Evolutionary conservation across 2,113 vertebrate species (phyloP), one percentile per base, ranked within the genome.

Genomic region (Eurypyga helias): DNA sequence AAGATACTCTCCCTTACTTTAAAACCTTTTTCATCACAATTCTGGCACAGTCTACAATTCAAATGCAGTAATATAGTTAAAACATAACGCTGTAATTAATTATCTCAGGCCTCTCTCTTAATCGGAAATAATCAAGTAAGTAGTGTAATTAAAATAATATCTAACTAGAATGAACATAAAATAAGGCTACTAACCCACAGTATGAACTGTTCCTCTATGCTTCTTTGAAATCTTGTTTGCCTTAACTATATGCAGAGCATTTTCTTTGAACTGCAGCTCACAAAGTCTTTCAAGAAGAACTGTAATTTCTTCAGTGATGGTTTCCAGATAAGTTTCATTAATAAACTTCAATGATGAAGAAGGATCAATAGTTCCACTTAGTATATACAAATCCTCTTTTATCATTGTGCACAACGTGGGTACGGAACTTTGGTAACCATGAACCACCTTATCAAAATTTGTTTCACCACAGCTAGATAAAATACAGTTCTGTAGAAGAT

Each of bases 251-350:
- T 80, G 97, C 15, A 98, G 57, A 48, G 97, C 98, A 97, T 98
- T 99, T 98, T 99, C 99, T 97, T 98, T 99, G 92, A 98, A 97
- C 77, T 98, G 98, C 24, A 96, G 97, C 90, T 99, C 99, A 96
- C 97, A 98, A 97, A 99, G 98, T 96, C 96, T 98, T 97, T 98
- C 98, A 97, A 99, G 97, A 96, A 98, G 94, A 92, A 98, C 95
- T 64, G 97, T 88, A 95, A 99, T 98, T 97, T 99, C 99, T 93
- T 98, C 98, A 45, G 98, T 98, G 94, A 99, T 87, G 20, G 98
- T 98, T 96, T 98, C 96, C 96, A 99, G 98, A 73, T 99, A 99
- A 87, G 98, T 98, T 86, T 98, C 98, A 93, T 99, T 99, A 96
- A 99, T 97, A 97, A 99, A 99, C 81, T 97, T 98, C 89, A 99